phyloP scores from a whole-genome alignment of 2,888 invertebrate genomes.

The Ectemnius continuus region DNA sequence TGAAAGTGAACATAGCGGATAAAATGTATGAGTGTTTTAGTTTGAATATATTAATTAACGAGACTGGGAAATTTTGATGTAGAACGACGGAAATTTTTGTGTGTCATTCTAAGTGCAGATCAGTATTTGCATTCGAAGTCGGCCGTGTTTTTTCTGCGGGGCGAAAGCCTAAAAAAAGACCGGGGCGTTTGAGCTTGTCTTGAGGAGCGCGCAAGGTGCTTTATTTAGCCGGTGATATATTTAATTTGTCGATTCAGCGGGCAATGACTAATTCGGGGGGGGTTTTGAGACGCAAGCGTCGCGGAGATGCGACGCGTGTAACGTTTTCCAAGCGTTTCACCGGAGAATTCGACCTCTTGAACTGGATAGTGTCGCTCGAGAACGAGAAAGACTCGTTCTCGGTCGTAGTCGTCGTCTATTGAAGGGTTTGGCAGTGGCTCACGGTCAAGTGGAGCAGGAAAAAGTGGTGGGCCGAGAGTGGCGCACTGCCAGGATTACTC shows the following conservation, averaged over 20 bases:
- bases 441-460: slow-evolving; percentile 57
- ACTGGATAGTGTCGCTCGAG: slow-evolving; percentile 38
- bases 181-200: too few relatives aligned
- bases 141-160: too few relatives aligned
- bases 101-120: too few relatives aligned
- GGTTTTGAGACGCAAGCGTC: slow-evolving; percentile 22
- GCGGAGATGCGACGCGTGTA: too few relatives aligned
- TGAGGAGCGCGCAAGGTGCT: not conserved
- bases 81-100: too few relatives aligned
- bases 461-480: slow-evolving; percentile 42
- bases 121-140: too few relatives aligned
- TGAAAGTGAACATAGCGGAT: too few relatives aligned
- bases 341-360: slow-evolving; percentile 58
- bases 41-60: too few relatives aligned
- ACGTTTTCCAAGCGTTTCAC: slow-evolving; percentile 37
- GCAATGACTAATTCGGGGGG: slow-evolving; percentile 52
- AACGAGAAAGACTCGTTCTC: slow-evolving; percentile 40
- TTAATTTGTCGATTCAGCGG: slow-evolving; percentile 45
- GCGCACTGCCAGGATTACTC: slow-evolving; percentile 53
- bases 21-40: too few relatives aligned
- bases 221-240: slow-evolving; percentile 44
- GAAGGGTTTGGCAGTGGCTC: slow-evolving; percentile 65
- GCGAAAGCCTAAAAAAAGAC: too few relatives aligned
- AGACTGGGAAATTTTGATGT: too few relatives aligned
- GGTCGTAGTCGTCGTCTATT: slow-evolving; percentile 40